These are phyloP conservation scores for Diorhabda elongata DNA, from an alignment of 1,140 invertebrate genomes.

Conservation along the genomic window DNA sequence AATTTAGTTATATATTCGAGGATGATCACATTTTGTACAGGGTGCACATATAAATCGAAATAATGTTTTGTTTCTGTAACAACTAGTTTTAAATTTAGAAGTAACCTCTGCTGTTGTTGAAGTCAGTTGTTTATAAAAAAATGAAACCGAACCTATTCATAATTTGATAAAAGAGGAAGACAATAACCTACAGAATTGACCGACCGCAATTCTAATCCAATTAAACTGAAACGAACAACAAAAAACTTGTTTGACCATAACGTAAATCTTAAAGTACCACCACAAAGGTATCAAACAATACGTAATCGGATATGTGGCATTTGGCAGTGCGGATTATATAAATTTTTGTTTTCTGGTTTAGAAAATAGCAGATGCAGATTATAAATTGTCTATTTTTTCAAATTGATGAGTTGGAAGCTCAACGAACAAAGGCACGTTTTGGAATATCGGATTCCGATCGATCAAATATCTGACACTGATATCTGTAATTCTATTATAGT, in stretches of 20 bases:
- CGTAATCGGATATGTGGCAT: slow-evolving; percentile 16
- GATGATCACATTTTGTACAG: too few relatives aligned
- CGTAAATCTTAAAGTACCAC: slow-evolving; percentile 8
- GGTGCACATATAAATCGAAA: too few relatives aligned
- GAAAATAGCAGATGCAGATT: slow-evolving; percentile 17
- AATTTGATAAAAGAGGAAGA: background rate
- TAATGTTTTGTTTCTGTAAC: too few relatives aligned
- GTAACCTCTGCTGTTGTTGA: too few relatives aligned
- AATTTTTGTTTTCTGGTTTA: slow-evolving; percentile 2
- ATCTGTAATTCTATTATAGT: slow-evolving; percentile 18
- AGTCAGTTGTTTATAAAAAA: too few relatives aligned
- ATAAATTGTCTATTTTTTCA: slow-evolving; percentile 17
- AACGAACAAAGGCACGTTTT: slow-evolving; percentile 17
- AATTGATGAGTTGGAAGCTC: slow-evolving; percentile 14
- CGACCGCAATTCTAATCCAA: background rate
- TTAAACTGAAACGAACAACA: slow-evolving; percentile 4
- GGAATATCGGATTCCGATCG: slow-evolving; percentile 14
- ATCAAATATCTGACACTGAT: slow-evolving; percentile 18
- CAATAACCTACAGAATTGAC: background rate
- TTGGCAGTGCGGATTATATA: slow-evolving; percentile 12
- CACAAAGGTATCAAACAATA: slow-evolving; percentile 13
- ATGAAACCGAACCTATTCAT: too few relatives aligned
- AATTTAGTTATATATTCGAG: too few relatives aligned
- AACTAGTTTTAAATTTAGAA: too few relatives aligned
- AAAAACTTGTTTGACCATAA: slow-evolving; percentile 16